Base-by-base conservation (phyloP, 2,888 invertebrate species). In the Archaeoteleia sp. region DNA sequence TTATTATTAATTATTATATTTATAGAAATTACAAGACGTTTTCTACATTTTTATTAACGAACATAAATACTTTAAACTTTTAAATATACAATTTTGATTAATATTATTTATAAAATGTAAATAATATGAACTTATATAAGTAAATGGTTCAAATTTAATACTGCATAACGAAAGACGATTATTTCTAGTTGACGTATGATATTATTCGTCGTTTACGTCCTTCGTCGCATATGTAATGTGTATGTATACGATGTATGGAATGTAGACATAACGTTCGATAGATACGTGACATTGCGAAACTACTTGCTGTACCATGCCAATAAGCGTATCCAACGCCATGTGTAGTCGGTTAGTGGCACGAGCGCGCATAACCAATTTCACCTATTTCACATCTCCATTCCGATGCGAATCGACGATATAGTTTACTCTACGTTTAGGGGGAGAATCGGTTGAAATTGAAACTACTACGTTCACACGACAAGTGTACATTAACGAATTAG, bases 221-320 rank as follows among this genome's bases (percentile, higher is more conserved):
- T 61, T 53, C 62, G 57, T 67, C 43, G 62, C 53, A 53, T 68
- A 58, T 68, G 58, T 63, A 63, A 62, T 48, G 49, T 23, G 43
- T 34, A 53, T 58, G 61, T 68, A 62, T 68, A 68, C 67, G 67
- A 58, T 63, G 48, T 49, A 53, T 43, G 62, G 67, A 68, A 68
- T 68, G 62, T 54, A 35, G 62, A 68, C 67, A 67, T 49, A 62
- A 57, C 58, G 62, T 62, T 62, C 62, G 62, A 62, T 58, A 58
- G 62, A 67, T 67, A 62, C 67, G 67, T 67, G 67, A 62, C 61
- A 67, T 67, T 62, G 67, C 57, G 40, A 67, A 58, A 55, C 67
- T 67, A 57, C 51, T 45, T 67, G 55, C 46, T 40, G 39, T 35
- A 53, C 49, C 57, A 61, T 62, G 61, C 67, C 67, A 67, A 67